Evolutionary conservation across 2,888 invertebrate genomes (phyloP).

Genomic region (Galeruca laticollis): DNA sequence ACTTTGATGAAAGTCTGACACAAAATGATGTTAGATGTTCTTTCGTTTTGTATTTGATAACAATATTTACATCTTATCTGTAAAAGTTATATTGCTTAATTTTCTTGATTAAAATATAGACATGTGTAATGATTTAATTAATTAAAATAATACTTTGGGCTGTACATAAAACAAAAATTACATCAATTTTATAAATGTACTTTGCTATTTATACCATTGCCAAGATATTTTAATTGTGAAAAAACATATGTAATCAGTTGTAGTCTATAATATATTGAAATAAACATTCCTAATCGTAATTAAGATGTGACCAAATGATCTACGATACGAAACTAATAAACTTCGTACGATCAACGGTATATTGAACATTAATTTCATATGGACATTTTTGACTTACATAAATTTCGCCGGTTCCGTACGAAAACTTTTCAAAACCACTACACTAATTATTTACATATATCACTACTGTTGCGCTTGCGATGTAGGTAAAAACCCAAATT

Average conservation of each 20-base stretch:
- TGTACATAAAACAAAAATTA: slow-evolving; percentile 14
- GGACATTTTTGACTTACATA: neutral
- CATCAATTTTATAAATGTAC: slow-evolving; percentile 18
- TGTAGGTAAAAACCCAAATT: neutral
- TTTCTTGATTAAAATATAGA: slow-evolving; percentile 1
- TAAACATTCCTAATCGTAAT: too few relatives aligned
- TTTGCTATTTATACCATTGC: slow-evolving; percentile 19
- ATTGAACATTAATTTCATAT: neutral
- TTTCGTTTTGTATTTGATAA: slow-evolving; percentile 5
- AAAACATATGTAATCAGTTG: neutral
- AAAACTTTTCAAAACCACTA: neutral
- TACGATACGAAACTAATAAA: neutral
- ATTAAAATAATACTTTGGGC: slow-evolving; percentile 28
- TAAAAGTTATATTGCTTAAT: slow-evolving; percentile 23
- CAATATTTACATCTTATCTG: slow-evolving; percentile 35
- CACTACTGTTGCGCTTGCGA: neutral
- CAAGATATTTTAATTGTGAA: slow-evolving; percentile 34
- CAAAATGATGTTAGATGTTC: slow-evolving; percentile 7
- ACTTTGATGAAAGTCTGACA: slow-evolving; percentile 26
- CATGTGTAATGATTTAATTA: neutral
- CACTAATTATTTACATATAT: neutral
- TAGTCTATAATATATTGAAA: too few relatives aligned
- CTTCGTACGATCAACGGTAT: too few relatives aligned
- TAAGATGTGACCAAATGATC: neutral
- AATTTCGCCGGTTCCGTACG: slow-evolving; percentile 3